Percentiles rank a stretch among this genome's conserved stretches.
phyloP scores from a whole-genome alignment of 1,140 invertebrate genomes.

The Zaprionus nigranus region DNA sequence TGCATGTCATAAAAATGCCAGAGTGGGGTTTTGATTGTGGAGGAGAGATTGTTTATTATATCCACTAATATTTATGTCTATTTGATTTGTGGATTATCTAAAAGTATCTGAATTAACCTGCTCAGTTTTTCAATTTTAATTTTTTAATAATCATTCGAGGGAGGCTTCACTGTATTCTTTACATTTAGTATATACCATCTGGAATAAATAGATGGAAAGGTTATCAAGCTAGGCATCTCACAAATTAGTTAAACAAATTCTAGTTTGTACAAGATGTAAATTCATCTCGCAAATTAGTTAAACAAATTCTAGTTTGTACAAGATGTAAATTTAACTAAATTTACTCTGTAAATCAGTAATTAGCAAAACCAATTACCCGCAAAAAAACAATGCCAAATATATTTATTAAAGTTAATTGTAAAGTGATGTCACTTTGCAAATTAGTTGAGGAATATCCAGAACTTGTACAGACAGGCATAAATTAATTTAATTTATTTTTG shows the following conservation, averaged over 20 bases:
- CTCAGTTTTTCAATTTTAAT: neutral
- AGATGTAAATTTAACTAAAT: neutral
- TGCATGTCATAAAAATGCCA: slow-evolving; percentile 7
- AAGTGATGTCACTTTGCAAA: neutral
- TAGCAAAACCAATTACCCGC: neutral
- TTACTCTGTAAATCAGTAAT: neutral
- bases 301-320: neutral
- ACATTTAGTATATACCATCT: neutral
- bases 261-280: neutral
- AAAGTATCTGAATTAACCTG: neutral
- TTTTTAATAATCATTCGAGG: neutral
- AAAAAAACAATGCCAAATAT: neutral
- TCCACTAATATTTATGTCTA: neutral
- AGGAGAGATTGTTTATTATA: neutral
- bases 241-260: slow-evolving; percentile 20
- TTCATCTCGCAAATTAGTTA: slow-evolving; percentile 27
- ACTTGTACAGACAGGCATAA: neutral
- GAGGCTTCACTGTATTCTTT: neutral
- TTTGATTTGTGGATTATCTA: neutral
- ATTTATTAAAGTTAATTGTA: neutral
- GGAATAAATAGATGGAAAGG: neutral
- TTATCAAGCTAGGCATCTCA: neutral
- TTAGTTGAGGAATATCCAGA: neutral
- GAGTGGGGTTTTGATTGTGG: neutral
- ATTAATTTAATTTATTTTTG: slow-evolving; percentile 10